Evolutionary conservation across 2,888 invertebrate species (phyloP), one percentile per base, ranked within the genome.

Genomic region (Maniola hyperantus): DNA sequence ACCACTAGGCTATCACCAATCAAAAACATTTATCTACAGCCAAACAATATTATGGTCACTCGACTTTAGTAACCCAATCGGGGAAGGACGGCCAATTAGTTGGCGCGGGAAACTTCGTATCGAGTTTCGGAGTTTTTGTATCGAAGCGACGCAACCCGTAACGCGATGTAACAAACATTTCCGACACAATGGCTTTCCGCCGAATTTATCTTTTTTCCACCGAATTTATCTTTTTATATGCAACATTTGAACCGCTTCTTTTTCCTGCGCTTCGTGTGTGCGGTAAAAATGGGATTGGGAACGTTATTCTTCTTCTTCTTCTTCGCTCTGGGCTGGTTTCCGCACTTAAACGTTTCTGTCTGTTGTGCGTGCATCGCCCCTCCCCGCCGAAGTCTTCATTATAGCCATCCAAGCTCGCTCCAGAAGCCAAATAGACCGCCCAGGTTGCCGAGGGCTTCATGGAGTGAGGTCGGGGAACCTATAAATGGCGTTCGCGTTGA

Each of bases 71-170:
- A 89, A 89, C 87, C 80, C 79, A 81, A 87, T 75, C 81, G 80
- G 72, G 80, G 74, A 78, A 82, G 79, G 81, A 80, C 77, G 80
- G 78, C 78, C 86, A 89, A 91, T 90, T 90, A 90, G 82, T 39
- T 79, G 73, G 70, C 78, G 76, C 82, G 83, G 86, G 84, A 84
- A 88, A 81, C 79, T 79, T 75, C 70, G 80, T 80, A 79, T 88
- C 81, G 76, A 77, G 79, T 89, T 87, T 83, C 89, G 50, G 74
- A 79, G 80, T 84, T 82, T 85, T 84, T 85, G 82, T 84, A 79
- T 70, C 71, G 64, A 66, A 59, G 66, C 72, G 66, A 63, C 71
- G 66, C 62, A 67, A 71, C 66, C 58, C 68, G 70, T 71, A 69
- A 50, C 50, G 36, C 69, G 71, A 68, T 46, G 66, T 66, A 65